Evolutionary conservation across 2,797 vertebrate species (phyloP).

Genomic region (Morelia viridis): DNA sequence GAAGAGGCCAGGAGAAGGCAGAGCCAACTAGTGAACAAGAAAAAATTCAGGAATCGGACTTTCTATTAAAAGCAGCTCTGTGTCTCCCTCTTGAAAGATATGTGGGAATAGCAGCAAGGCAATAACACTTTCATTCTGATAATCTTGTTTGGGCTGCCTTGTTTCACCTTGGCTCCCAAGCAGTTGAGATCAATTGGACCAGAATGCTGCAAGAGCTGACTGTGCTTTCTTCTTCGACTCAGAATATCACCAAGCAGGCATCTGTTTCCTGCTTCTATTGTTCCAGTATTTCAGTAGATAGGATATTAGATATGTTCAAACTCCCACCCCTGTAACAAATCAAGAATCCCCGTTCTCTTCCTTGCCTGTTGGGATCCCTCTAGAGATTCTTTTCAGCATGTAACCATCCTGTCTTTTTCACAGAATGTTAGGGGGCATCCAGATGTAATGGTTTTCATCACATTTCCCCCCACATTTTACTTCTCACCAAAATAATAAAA

Average conservation of each 20-base stretch:
- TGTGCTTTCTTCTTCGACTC: not conserved
- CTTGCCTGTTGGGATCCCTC: not conserved
- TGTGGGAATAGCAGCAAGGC: not conserved
- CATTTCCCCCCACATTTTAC: not conserved
- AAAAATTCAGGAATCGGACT: not conserved
- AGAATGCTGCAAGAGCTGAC: not conserved
- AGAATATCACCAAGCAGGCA: not conserved
- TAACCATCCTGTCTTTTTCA: not conserved
- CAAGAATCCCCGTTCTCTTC: not conserved
- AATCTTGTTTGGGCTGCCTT: not conserved
- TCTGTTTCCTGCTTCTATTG: not conserved
- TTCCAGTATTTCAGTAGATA: not conserved
- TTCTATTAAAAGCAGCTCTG: not conserved
- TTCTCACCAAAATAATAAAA: not conserved
- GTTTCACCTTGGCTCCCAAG: not conserved
- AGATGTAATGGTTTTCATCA: not conserved
- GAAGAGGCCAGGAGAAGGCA: not conserved
- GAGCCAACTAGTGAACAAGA: not conserved
- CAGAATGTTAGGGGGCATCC: not conserved
- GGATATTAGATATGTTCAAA: not conserved
- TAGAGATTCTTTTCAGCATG: not conserved
- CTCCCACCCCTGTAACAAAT: not conserved
- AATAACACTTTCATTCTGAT: not conserved
- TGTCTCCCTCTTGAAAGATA: not conserved
- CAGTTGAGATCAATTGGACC: not conserved